Base-by-base conservation (phyloP, 2,888 invertebrate genomes). In the Cerceris rybyensis region DNA sequence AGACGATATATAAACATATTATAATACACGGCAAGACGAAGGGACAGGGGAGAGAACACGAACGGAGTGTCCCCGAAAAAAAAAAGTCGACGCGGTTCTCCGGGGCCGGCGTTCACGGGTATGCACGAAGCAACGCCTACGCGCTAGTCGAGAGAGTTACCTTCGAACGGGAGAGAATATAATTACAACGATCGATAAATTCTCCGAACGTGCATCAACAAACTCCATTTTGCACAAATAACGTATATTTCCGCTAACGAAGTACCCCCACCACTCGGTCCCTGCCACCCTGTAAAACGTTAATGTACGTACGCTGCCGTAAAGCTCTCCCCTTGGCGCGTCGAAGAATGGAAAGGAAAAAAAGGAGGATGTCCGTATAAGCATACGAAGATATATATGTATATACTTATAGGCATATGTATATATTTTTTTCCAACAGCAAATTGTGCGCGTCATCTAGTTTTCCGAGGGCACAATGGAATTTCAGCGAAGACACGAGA, bases 1-100 rank as follows among this genome's bases (percentile, higher is more conserved):
- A 72, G 65, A 75, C 81, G 78, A 84, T 86, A 87, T 87, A 90
- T 89, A 88, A 88, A 89, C 87, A 86, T 88, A 87, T 89, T 88
- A 87, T 88, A 87, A 89, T 88, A 87, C 87, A 87, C 82, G 79
- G 80, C 75, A 77, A 77, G 75, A 42, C 57, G 76, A 60, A 52
- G 64, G 65, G 74, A 68, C 65, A 65, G 52, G 64, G 61, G 82
- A 76, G 82, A 78, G 80, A 63, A 65, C 78, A 79, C 85, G 83
- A 83, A 87, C 80, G 84, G 88, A 85, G 87, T 88, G 88, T 86
- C 81, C 80, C 81, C 70, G 75, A 86, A 87, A 88, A 86, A 89
- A 28, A 28, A 86, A 86, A 80, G 75, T 78, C 75, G 66, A 74
- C 63, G 72, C 46, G 28, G 16, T 55, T 50, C 70, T 60, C 70